These are phyloP conservation scores for Serripes groenlandicus DNA, from an alignment of 2,888 invertebrate species.

Conservation along the genomic window DNA sequence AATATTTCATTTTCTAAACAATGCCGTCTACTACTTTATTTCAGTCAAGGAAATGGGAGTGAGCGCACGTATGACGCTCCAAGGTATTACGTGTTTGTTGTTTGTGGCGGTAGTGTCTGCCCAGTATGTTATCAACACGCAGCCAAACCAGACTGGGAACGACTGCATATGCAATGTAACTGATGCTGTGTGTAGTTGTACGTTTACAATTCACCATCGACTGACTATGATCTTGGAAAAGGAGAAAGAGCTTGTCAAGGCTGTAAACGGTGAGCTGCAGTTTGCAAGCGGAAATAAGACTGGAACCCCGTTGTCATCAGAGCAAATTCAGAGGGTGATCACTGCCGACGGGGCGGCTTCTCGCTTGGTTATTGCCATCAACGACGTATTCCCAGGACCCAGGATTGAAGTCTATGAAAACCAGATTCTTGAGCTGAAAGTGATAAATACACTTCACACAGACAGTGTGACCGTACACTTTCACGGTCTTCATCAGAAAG, in stretches of 20 bases:
- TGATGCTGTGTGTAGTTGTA: too few species aligned
- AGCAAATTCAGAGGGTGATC: conserved; percentile 35
- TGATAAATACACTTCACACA: conserved; percentile 68
- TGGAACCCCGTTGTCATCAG: neutral
- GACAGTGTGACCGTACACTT: conserved; percentile 74
- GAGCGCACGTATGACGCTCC: too few species aligned
- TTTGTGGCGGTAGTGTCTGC: too few species aligned
- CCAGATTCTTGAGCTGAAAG: conserved; percentile 62
- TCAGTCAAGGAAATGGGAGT: too few species aligned
- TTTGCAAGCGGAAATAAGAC: neutral
- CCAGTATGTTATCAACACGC: too few species aligned
- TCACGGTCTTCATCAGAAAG: conserved; percentile 75
- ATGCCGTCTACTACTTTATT: too few species aligned
- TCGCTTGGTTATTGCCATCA: conserved; percentile 71
- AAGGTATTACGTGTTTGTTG: too few species aligned
- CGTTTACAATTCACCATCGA: too few species aligned
- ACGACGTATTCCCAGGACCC: conserved; percentile 77
- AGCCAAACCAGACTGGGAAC: too few species aligned
- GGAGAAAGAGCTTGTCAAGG: conserved; percentile 30
- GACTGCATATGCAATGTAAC: too few species aligned
- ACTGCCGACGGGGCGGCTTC: conserved; percentile 69
- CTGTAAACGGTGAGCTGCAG: conserved; percentile 41
- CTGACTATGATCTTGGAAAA: conserved; percentile 62
- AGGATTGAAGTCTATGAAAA: conserved; percentile 71
- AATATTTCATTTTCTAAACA: too few species aligned